phyloP scores from a whole-genome alignment of 2,113 vertebrate species.

The Xiphorhynchus elegans region DNA sequence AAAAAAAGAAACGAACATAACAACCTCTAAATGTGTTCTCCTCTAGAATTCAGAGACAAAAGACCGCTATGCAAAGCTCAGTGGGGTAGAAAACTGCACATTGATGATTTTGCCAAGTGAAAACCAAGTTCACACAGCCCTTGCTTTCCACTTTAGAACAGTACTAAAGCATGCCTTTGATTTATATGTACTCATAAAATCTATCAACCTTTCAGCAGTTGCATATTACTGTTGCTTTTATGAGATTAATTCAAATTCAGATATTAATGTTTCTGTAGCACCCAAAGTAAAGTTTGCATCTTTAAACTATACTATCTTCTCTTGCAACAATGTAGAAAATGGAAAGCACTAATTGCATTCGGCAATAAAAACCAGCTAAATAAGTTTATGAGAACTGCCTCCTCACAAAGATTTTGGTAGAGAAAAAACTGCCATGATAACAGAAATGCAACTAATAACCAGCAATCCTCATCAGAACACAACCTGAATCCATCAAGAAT shows the following conservation, averaged over 20 bases:
- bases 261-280: not conserved
- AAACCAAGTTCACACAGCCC: not conserved
- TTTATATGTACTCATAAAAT: not conserved
- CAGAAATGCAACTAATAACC: not conserved
- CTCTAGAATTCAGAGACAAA: not conserved
- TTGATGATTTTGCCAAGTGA: not conserved
- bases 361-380: not conserved
- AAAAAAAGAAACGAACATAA: not conserved
- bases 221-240: not conserved
- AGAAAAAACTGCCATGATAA: not conserved
- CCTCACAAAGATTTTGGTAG: not conserved
- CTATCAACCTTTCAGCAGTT: not conserved
- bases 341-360: not conserved
- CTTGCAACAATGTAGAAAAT: not conserved
- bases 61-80: not conserved
- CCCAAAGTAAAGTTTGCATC: not conserved
- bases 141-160: not conserved
- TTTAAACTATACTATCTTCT: not conserved
- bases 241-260: not conserved
- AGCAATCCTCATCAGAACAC: not conserved
- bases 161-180: not conserved
- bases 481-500: not conserved
- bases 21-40: not conserved
- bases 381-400: not conserved
- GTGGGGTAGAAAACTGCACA: not conserved